A percentile compares a stretch with the other conserved stretches of the same genome.
Evolutionary conservation across 2,113 vertebrate species (phyloP).

Genomic region (Suricata suricatta): DNA sequence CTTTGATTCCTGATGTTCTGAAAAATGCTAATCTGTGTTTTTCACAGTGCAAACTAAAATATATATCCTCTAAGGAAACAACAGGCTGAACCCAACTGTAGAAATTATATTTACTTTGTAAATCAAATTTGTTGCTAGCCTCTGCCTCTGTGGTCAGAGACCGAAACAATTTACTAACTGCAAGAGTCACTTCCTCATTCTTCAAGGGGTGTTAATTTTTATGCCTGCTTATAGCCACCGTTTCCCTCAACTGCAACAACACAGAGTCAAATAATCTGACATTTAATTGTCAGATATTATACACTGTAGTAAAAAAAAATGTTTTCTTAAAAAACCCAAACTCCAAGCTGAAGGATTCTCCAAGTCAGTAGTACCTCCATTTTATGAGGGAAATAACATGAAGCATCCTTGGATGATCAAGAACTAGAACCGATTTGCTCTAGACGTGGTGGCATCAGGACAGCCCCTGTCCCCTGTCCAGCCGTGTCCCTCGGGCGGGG

Average conservation of each 20-base stretch:
- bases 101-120: constrained; percentile 69
- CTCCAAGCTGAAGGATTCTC: neutral
- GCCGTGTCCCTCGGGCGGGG: neutral
- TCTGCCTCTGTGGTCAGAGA: constrained; percentile 71
- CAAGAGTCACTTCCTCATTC: constrained; percentile 69
- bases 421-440: neutral
- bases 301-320: neutral
- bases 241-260: constrained; percentile 55
- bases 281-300: constrained; percentile 49
- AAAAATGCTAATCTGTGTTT: constrained; percentile 66
- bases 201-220: constrained; percentile 58
- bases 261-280: constrained; percentile 21
- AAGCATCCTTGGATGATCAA: neutral
- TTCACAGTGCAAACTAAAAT: constrained; percentile 55
- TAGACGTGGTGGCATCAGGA: neutral
- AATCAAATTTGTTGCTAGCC: constrained; percentile 62
- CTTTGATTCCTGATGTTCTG: constrained; percentile 59
- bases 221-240: constrained; percentile 10
- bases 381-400: neutral
- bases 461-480: neutral
- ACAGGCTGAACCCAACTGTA: constrained; percentile 60
- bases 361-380: neutral
- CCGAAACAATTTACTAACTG: constrained; percentile 52
- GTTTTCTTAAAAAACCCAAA: neutral
- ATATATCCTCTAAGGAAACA: constrained; percentile 72